Evolutionary conservation across 2,888 invertebrate genomes (phyloP), one percentile per base, ranked within the genome.

Genomic region (Luperina nickerlii): DNA sequence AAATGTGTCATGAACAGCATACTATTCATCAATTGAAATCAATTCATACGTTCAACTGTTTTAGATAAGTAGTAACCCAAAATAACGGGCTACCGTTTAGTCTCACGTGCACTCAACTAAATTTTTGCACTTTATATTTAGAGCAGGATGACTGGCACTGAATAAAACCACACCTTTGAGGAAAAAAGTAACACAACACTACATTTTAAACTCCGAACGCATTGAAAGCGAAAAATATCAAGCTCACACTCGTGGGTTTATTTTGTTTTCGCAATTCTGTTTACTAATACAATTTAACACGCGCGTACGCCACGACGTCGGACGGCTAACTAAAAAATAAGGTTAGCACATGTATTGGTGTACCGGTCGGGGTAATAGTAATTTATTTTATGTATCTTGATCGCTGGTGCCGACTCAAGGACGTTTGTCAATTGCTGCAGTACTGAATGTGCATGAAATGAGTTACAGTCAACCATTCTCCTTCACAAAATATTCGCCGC

Each of bases 311-410:
- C 24, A 5, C 27, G 67, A 74, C 67, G 86, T 76, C 86, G 24
- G 70, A 27, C 72, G 78, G 38, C 76, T 69, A 32, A 87, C 87
- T 87, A 85, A 87, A 76, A 85, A 85, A 68, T 45, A 32, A 87
- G 86, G 85, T 86, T 87, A 75, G 48, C 27, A 69, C 54, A 67
- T 70, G 74, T 76, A 73, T 73, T 84, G 73, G 74, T 84, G 73
- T 63, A 75, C 42, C 62, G 73, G 62, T 63, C 45, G 76, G 51
- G 76, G 81, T 87, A 77, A 76, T 70, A 63, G 66, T 82, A 68
- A 65, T 81, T 76, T 75, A 72, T 62, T 42, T 38, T 74, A 57
- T 70, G 65, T 74, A 80, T 74, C 69, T 62, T 80, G 77, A 85
- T 62, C 67, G 38, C 27, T 38, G 67, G 60, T 81, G 48, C 27